Evolutionary conservation across 2,113 vertebrate genomes (phyloP).

Genomic region (Centropus bengalensis): DNA sequence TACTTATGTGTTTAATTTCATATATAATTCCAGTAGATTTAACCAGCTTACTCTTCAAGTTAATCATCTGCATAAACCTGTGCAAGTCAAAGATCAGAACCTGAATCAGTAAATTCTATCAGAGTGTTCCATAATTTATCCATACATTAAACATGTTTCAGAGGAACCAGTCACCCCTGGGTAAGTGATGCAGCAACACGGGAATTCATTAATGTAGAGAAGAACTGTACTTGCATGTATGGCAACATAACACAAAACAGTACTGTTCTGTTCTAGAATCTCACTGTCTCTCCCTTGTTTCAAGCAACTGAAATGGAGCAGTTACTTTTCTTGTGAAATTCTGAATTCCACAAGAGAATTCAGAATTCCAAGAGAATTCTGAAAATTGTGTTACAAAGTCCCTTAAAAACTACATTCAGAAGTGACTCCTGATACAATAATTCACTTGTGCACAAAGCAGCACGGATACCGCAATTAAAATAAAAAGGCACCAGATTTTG

Average conservation of each 20-base stretch:
- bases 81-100: background rate
- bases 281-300: background rate
- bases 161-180: background rate
- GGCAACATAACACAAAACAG: background rate
- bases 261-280: background rate
- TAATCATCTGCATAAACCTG: background rate
- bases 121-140: background rate
- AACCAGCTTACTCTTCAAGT: background rate
- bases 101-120: background rate
- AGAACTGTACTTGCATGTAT: background rate
- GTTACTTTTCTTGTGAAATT: too few relatives aligned
- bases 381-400: background rate
- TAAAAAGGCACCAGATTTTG: background rate
- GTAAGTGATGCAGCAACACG: background rate
- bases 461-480: background rate
- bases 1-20: background rate
- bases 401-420: background rate
- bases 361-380: background rate
- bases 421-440: background rate
- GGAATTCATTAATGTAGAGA: background rate
- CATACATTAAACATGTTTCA: background rate
- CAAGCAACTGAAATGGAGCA: background rate
- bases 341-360: too few relatives aligned
- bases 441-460: background rate
- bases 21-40: background rate